These are phyloP conservation scores for Ochotona curzoniae DNA, from an alignment of 2,113 vertebrate genomes.

Conservation along the genomic window DNA sequence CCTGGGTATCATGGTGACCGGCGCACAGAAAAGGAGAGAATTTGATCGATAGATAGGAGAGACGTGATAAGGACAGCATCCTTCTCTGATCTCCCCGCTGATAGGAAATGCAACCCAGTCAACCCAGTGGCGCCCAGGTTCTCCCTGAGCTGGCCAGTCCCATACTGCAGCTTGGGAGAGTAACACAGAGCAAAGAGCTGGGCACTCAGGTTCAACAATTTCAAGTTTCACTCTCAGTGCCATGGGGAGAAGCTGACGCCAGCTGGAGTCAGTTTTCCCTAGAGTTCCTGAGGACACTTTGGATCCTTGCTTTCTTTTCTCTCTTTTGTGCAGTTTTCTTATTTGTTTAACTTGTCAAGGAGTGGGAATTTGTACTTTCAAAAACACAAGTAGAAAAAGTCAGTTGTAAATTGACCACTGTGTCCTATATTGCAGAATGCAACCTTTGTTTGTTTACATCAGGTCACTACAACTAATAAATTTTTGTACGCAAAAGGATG, in stretches of 20 bases:
- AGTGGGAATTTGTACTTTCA: neutral
- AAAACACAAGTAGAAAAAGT: neutral
- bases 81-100: conserved; percentile 79
- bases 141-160: conserved; percentile 43
- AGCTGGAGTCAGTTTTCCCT: neutral
- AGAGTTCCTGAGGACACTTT: neutral
- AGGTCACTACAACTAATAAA: neutral
- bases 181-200: neutral
- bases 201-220: neutral
- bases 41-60: conserved; percentile 41
- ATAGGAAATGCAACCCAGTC: conserved; percentile 71
- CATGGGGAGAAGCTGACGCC: neutral
- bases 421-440: neutral
- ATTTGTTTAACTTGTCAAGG: neutral
- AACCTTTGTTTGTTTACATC: neutral
- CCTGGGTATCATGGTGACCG: conserved; percentile 71
- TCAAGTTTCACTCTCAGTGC: conserved; percentile 13
- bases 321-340: neutral
- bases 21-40: conserved; percentile 70
- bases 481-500: neutral
- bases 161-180: neutral
- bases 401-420: neutral
- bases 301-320: neutral
- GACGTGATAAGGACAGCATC: conserved; percentile 61
- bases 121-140: conserved; percentile 52